Conservation (phyloP, 2,888 invertebrate species). For the Mythimna ferrago region DNA sequence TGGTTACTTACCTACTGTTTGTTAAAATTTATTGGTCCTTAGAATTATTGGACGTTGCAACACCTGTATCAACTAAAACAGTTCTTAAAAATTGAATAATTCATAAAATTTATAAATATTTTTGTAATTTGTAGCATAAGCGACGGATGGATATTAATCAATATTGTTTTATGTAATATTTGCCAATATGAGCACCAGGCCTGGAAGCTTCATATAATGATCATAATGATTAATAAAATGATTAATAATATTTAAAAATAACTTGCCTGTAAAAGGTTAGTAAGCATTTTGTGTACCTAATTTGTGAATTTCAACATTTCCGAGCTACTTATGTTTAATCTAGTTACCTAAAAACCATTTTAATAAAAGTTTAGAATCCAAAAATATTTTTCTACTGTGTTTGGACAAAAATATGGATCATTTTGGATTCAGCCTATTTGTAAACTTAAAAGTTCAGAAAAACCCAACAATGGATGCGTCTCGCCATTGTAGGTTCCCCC, state of each 20-base stretch:
- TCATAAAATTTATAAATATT: neutral
- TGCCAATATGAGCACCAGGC: constrained; percentile 78
- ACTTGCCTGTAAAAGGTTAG: neutral
- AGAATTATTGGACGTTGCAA: neutral
- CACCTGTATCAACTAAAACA: neutral
- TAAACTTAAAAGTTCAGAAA: constrained; percentile 16
- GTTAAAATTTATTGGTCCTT: neutral
- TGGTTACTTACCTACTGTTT: neutral
- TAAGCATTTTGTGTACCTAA: constrained; percentile 7
- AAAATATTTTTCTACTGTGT: constrained; percentile 23
- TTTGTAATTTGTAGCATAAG: constrained; percentile 43
- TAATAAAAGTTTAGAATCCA: neutral
- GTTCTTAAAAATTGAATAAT: neutral
- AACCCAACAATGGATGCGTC: constrained; percentile 10
- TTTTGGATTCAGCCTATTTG: constrained; percentile 23
- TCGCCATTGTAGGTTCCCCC: neutral
- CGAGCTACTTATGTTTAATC: neutral
- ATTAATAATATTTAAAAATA: neutral
- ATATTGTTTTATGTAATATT: constrained; percentile 61
- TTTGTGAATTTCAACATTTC: neutral
- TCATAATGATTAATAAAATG: neutral
- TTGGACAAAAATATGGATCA: neutral
- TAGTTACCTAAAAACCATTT: neutral
- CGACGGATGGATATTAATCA: constrained; percentile 61
- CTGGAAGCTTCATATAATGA: constrained; percentile 66